These are phyloP conservation scores for Amblyornis subalaris DNA, from an alignment of 2,113 vertebrate species.

Conservation along the genomic window DNA sequence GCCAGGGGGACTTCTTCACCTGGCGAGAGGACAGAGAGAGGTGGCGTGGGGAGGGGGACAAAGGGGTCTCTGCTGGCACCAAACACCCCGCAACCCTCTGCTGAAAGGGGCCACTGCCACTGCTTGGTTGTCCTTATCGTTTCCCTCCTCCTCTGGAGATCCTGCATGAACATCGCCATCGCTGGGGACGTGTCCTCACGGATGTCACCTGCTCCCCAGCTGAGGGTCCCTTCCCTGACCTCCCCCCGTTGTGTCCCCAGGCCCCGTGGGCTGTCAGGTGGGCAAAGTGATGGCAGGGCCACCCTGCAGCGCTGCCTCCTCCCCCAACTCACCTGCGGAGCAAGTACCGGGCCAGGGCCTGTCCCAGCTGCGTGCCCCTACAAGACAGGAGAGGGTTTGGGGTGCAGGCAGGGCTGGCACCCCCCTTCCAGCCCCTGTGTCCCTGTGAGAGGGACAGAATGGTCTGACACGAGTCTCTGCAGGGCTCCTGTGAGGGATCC, in stretches of 20 bases:
- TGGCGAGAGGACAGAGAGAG: background rate
- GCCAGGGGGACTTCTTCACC: background rate
- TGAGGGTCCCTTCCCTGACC: background rate
- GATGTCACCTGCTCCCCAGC: background rate
- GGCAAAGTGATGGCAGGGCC: background rate
- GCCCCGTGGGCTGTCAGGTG: accelerated
- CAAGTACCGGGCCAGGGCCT: accelerated
- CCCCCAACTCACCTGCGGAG: background rate
- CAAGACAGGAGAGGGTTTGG: background rate
- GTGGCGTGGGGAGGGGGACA: accelerated
- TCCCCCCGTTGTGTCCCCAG: background rate
- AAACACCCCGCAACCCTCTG: background rate
- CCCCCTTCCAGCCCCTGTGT: accelerated
- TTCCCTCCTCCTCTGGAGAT: accelerated
- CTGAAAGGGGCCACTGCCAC: background rate
- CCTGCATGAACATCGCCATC: accelerated
- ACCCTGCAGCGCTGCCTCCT: accelerated
- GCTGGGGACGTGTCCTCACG: accelerated
- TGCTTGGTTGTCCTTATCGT: background rate
- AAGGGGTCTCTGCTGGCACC: background rate
- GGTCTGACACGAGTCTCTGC: accelerated
- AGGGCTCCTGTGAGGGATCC: accelerated
- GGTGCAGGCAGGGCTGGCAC: background rate
- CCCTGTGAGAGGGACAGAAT: accelerated
- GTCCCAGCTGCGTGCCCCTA: background rate